Evolutionary conservation across 2,888 invertebrate species (phyloP).

Genomic region (Copidosoma aretas): DNA sequence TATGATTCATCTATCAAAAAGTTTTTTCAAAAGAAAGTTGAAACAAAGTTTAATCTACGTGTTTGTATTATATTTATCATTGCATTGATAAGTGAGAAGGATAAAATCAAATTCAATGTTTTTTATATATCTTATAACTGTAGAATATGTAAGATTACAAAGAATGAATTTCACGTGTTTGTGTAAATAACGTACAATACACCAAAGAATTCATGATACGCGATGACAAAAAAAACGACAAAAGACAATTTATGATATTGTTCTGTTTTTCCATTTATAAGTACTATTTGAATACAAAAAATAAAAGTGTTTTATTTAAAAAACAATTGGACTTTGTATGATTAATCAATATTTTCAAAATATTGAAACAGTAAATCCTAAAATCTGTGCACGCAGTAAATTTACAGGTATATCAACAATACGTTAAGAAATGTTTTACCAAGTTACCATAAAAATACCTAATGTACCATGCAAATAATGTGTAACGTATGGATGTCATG

Average conservation of each 20-base stretch:
- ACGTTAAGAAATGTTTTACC: too few relatives aligned
- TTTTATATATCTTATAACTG: slow-evolving; percentile 35
- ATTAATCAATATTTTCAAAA: too few relatives aligned
- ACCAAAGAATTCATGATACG: slow-evolving; percentile 26
- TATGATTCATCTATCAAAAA: slow-evolving; percentile 16
- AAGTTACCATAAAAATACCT: too few relatives aligned
- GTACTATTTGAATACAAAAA: slow-evolving; percentile 10
- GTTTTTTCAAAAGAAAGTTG: background rate
- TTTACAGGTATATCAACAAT: too few relatives aligned
- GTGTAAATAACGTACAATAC: slow-evolving; percentile 36
- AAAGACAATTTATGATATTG: slow-evolving; percentile 20
- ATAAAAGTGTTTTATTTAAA: slow-evolving; percentile 6
- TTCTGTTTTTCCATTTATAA: slow-evolving; percentile 11
- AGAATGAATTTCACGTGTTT: slow-evolving; percentile 34
- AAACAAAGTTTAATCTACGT: slow-evolving; percentile 9
- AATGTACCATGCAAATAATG: too few relatives aligned
- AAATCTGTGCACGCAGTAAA: too few relatives aligned
- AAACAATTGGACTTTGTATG: too few relatives aligned
- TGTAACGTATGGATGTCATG: too few relatives aligned
- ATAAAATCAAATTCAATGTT: slow-evolving; percentile 15
- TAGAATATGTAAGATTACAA: slow-evolving; percentile 39
- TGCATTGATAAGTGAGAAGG: slow-evolving; percentile 3
- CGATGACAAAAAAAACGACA: background rate
- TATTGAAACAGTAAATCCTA: too few relatives aligned
- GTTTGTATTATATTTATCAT: slow-evolving; percentile 20